These are phyloP conservation scores for Gobius niger DNA, from an alignment of 2,113 vertebrate genomes.

Conservation along the genomic window DNA sequence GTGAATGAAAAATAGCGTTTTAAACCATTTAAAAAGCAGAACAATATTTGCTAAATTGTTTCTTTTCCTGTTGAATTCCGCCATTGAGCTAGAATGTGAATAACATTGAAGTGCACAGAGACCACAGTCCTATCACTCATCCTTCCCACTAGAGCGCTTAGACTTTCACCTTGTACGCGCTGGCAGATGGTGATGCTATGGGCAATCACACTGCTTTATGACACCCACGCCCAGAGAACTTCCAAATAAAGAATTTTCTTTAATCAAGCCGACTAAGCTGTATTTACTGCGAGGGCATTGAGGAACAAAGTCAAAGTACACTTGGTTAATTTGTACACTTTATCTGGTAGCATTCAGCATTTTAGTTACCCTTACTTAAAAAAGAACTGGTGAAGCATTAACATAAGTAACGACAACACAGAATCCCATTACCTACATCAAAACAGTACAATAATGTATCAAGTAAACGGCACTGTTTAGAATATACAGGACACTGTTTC, in stretches of 20 bases:
- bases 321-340: neutral
- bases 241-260: conserved; percentile 9
- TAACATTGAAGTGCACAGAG: conserved; percentile 7
- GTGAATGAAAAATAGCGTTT: no score
- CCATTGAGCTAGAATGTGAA: conserved; percentile 22
- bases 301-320: conserved; percentile 13
- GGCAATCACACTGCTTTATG: conserved; percentile 76
- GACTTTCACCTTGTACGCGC: conserved; percentile 63
- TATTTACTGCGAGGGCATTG: conserved; percentile 7
- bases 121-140: conserved; percentile 48
- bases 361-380: neutral
- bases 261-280: conserved; percentile 10
- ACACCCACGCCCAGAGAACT: conserved; percentile 48
- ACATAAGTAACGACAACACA: neutral
- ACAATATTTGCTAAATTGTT: neutral
- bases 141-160: conserved; percentile 66
- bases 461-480: neutral
- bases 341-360: neutral
- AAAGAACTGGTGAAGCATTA: neutral
- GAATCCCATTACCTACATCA: neutral
- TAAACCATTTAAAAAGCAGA: neutral
- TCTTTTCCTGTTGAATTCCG: neutral
- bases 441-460: neutral
- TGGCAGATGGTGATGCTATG: conserved; percentile 76
- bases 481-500: neutral